Base-by-base conservation (phyloP, 2,888 invertebrate genomes). In the Aphidius colemani region DNA sequence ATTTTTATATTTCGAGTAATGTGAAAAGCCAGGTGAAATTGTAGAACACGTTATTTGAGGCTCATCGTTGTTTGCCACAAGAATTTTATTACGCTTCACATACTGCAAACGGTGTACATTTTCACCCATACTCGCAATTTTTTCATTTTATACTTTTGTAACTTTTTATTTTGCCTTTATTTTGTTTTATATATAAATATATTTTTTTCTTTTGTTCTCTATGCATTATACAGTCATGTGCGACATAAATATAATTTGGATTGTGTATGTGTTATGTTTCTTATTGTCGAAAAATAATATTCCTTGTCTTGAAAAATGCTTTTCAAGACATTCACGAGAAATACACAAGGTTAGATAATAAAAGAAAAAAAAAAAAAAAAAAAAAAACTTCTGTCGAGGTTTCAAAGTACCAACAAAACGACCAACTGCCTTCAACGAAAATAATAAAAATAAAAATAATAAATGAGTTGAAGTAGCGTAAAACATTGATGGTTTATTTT, bases 71-170 rank as follows among this genome's bases (percentile, higher is more conserved):
- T 45, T 59, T 65, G 61, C 58, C 65, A 44, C 62, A 50, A 45
- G 61, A 58, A 64, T 64, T 66, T 64, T 64, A 61, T 66, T 61
- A 63, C 59, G 59, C 61, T 66, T 59, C 61, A 61, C 59, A 51
- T 59, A 58, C 57, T 59, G 53, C 46, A 61, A 51, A 53, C 50
- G 59, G n/a, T 57, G 46, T 48, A 61, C 61, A 45, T 51, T 53
- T 57, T 43, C 49, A 30, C 44, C 48, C 46, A n/a, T 10, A 43
- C 41, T 7, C 13, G 7, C 45, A 18, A 18, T 43, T 63, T 50
- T 55, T 59, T 59, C n/a, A 10, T 8, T 49, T 51, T 58, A 53
- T 46, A 46, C 50, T 8, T 41, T 39, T 11, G 45, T 45, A 44
- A 18, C n/a, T 53, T 43, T 59, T 40, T 41, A 9, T 40, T 40